phyloP scores from a whole-genome alignment of 2,797 vertebrate species.

The Masticophis lateralis region DNA sequence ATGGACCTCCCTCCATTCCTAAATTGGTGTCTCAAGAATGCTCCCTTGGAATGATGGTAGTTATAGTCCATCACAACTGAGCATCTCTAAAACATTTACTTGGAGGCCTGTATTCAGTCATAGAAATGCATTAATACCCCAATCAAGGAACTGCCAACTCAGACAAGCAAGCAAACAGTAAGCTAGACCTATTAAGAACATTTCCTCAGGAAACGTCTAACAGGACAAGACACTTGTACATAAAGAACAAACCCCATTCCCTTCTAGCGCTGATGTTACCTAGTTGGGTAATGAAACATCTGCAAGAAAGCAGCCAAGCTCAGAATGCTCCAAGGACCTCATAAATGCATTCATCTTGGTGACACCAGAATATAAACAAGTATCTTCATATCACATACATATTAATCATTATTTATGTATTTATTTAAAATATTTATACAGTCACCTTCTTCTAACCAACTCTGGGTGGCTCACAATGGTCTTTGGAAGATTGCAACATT shows the following conservation, averaged over 20 bases:
- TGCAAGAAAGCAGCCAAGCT: not conserved
- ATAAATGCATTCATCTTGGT: not conserved
- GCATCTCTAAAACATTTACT: conserved; percentile 33
- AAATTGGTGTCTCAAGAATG: not conserved
- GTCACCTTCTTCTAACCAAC: not conserved
- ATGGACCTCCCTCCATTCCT: not conserved
- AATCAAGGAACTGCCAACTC: not conserved
- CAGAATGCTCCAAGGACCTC: not conserved
- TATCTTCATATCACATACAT: not conserved
- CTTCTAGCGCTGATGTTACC: not conserved
- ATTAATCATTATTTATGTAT: not conserved
- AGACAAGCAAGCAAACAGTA: not conserved
- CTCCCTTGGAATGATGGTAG: not conserved
- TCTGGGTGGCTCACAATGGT: not conserved
- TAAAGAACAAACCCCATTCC: not conserved
- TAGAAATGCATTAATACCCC: not conserved
- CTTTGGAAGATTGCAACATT: not conserved
- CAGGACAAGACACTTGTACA: not conserved
- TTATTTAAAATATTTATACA: not conserved
- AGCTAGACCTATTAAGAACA: not conserved
- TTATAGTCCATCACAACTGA: not conserved
- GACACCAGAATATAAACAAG: not conserved
- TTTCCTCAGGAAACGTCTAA: not conserved
- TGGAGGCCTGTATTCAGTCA: not conserved
- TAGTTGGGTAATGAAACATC: not conserved